Base-by-base conservation (phyloP, 1,140 invertebrate genomes). In the Lucilia sericata region DNA sequence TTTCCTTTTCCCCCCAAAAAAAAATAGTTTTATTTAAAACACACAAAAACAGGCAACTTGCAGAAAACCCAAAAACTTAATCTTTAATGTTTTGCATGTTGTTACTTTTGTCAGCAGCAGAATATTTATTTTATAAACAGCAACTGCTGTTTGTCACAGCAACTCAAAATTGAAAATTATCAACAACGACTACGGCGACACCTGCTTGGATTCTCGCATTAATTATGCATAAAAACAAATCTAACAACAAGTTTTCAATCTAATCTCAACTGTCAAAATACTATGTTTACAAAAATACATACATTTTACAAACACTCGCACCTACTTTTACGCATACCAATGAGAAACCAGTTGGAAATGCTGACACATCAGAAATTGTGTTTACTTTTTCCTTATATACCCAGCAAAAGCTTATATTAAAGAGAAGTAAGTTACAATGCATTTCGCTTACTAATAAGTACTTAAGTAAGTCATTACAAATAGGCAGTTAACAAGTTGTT, bases 141-240 rank as follows among this genome's bases (percentile, higher is more conserved):
- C 30, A 17, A 17, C 9, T 74, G 80, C 21, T 51, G 21, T 21
- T 49, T n/a, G 65, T 12, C 65, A 70, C 65, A 70, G 8, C n/a
- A 55, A 78, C 55, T 13, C 0, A 55, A 60, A 51, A 49, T 19
- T 55, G 42, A 42, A 17, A 21, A 30, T 5, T 83, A 17, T 19
- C 36, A 47, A 30, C 42, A 83, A 42, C 42, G 47, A 30, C 36
- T 55, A 42, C 30, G 49, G 84, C 78, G 25, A 84, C 84, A 85
- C 84, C 84, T 85, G 82, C 75, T 85, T 78, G 49, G 51, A 85
- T 85, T 85, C 84, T 82, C 84, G 82, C 76, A 85, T 85, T 85
- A 85, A 85, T 83, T 85, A 85, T 85, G 84, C 84, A 83, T 47
- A 74, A 75, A 76, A 81, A 84, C 21, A 51, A 51, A 80, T 49